Evolutionary conservation across 2,888 invertebrate genomes (phyloP).

Genomic region (Ochropleura leucogaster): DNA sequence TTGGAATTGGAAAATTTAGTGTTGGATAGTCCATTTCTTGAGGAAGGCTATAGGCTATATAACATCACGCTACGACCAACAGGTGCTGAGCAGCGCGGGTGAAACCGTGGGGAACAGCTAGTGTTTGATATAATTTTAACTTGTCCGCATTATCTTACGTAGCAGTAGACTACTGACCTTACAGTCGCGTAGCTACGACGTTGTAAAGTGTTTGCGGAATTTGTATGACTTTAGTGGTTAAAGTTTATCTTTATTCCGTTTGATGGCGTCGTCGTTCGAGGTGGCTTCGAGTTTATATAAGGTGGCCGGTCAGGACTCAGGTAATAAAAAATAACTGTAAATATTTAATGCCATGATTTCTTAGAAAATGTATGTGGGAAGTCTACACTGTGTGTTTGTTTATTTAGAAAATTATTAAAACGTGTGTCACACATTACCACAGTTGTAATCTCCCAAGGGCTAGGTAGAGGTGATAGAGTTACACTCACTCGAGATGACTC

Average conservation of each 20-base stretch:
- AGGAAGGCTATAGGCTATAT: too few relatives aligned
- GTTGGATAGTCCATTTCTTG: too few relatives aligned
- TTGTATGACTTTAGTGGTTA: constrained; percentile 24
- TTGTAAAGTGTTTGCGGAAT: constrained; percentile 30
- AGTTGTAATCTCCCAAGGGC: not conserved
- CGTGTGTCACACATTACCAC: not conserved
- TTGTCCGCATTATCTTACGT: not conserved
- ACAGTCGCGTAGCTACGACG: not conserved
- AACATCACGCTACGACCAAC: too few relatives aligned
- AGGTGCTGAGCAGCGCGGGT: too few relatives aligned
- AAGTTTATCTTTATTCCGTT: constrained; percentile 40
- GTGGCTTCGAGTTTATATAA: constrained; percentile 7
- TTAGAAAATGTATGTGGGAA: not conserved
- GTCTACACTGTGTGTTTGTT: not conserved
- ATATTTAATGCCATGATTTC: not conserved
- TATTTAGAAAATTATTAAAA: not conserved
- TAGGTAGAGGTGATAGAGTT: not conserved
- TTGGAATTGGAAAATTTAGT: too few relatives aligned
- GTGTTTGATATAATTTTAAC: not conserved
- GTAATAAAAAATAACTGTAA: constrained; percentile 24
- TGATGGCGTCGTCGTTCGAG: constrained; percentile 21
- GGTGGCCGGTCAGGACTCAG: constrained; percentile 9
- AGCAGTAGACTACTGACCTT: not conserved
- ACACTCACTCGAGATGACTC: not conserved
- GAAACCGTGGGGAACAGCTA: too few relatives aligned